Evolutionary conservation across 1,140 invertebrate species (phyloP), one percentile per base, ranked within the genome.

Genomic region (Zaprionus camerounensis): DNA sequence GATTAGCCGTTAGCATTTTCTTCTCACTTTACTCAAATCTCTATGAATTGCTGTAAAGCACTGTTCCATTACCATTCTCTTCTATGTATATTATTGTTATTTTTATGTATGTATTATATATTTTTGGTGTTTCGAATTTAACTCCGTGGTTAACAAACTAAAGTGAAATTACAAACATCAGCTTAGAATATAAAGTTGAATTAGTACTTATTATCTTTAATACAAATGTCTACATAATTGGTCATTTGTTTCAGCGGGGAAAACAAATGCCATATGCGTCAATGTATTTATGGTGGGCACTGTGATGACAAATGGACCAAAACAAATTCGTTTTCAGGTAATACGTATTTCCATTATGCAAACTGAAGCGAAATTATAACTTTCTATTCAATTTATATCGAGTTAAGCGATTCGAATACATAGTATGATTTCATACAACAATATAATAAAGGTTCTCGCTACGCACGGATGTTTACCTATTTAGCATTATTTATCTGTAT

Each of bases 1-100:
- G 72, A 75, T 70, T 76, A 88, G 70, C 80, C 53, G 64, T 59
- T 72, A 74, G 83, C 77, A n/a, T 17, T 75, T 41, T 20, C 36
- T 9, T 55, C 44, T 20, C 63, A 59, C 55, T 59, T 62, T 9
- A 41, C 65, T 59, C 26, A 49, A 15, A 38, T 38, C 15, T 38
- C 36, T 38, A 38, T 17, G n/a, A 44, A 36, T 67, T 65, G 62
- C n/a, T 26, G 22, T 22, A 49, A 64, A 64, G 44, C 61, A 44
- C 38, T 61, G 15, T 55, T 46, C 15, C 38, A 34, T 17, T 49
- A 13, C 46, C 15, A 34, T 59, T 22, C 41, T 17, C 41, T 17
- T 17, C 7, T 17, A 20, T 46, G 11, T 46, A n/a, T 17, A 1
- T 22, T 51, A 51, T 65, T 34, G 24, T 36, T 34, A 31, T 67